Evolutionary conservation across 2,797 vertebrate genomes (phyloP), one percentile per base, ranked within the genome.

Genomic region (Amniataba percoides): DNA sequence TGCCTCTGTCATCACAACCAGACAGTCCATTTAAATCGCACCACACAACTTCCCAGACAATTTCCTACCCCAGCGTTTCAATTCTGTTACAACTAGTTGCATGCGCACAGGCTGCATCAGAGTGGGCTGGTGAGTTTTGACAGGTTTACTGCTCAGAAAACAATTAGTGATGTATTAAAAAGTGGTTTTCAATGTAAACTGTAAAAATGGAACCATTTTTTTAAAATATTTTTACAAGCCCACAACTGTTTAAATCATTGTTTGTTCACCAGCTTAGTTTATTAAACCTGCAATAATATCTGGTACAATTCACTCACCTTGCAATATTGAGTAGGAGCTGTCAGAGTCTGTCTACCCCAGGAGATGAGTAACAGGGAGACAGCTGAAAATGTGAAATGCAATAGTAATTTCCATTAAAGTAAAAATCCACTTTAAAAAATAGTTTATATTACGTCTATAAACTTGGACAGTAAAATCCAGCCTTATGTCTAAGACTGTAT

Each of bases 1-100:
- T 88, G 85, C 77, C 71, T 88, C 87, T 91, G 89, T 90, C 89
- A 89, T 88, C 90, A 84, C 88, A 85, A 84, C 80, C 83, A 84
- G 86, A 85, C 85, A 80, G 75, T 80, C 78, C 52, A 40, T 89
- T 92, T 89, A 80, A 87, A 89, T 87, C 7, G 12, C 45, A 49
- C 71, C 72, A 74, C 78, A 80, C 64, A 81, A 73, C 65, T 77
- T 82, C 68, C 66, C 49, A 5, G 40, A 69, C 49, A 71, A 80
- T 84, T 77, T 74, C 77, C 31, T 56, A 19, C 71, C 60, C 43
- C 42, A n/a, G 49, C 67, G 42, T 72, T 81, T 85, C 40, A 45
- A 5, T 71, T 65, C 25, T 46, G n/a, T 69, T 77, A 57, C 16
- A 48, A 64, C 56, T 16, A 70, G 23, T 80, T 74, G 57, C 77